Evolutionary conservation across 1,140 invertebrate genomes (phyloP), one percentile per base, ranked within the genome.

Genomic region (Pseudachorutes palmiensis): DNA sequence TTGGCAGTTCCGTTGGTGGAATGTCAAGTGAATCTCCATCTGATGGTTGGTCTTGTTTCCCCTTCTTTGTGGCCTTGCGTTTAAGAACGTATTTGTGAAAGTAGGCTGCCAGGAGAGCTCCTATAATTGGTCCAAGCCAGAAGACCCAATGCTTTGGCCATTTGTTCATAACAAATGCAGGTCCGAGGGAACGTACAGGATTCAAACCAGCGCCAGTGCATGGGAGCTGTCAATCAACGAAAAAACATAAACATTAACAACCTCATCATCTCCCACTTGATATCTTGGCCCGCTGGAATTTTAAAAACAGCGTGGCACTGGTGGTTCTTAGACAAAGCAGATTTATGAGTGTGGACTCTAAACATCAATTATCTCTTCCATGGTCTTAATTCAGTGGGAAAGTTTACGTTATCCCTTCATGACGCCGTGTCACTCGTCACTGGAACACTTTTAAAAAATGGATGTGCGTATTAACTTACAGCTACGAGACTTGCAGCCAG

Each of bases 191-290:
- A 67, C 81, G 63, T 0, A 80, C 79, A 1, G 81, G 81, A 70
- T 82, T 82, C 75, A 82, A 77, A 57, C 80, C 80, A 28, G 79
- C 77, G 0, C 81, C 81, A 55, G 80, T 82, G 36, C 75, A 75
- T 14, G 77, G 77, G 22, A 77, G 65, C 77, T 78, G 65, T 31
- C 65, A 63, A 62, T 31, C 65, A 63, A 59, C 14, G 29, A 61
- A 61, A 64, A 24, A 58, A 19, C 19, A 28, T 49, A 64, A 64
- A 62, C 16, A 29, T 9, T 41, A 5, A 5, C 36, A 5, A 41
- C 5, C 19, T 41, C 19, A 41, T 41, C n/a, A n/a, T n/a, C n/a
- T n/a, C n/a, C n/a, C n/a, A n/a, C n/a, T n/a, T n/a, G n/a, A n/a
- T n/a, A n/a, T n/a, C n/a, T n/a, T n/a, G n/a, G n/a, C n/a, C n/a